These are phyloP conservation scores for Portevinia maculata DNA, from an alignment of 2,888 invertebrate species.

Conservation along the genomic window DNA sequence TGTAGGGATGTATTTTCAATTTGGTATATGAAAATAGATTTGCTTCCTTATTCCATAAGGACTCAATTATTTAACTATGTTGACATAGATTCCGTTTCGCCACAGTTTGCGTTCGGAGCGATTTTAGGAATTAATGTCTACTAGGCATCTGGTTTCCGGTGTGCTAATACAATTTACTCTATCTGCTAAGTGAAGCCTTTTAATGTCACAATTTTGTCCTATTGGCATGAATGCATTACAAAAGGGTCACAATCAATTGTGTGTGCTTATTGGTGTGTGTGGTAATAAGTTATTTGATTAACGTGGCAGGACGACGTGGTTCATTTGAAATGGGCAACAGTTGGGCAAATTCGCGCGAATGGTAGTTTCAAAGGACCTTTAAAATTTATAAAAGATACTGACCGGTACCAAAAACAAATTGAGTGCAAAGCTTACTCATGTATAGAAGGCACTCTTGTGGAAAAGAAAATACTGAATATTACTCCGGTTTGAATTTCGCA, in stretches of 20 bases:
- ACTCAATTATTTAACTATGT: slow-evolving; percentile 69
- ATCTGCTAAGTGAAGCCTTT: neutral
- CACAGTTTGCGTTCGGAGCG: slow-evolving; percentile 5
- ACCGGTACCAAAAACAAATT: too few relatives aligned
- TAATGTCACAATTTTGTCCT: neutral
- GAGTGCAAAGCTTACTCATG: too few relatives aligned
- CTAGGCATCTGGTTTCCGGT: slow-evolving; percentile 12
- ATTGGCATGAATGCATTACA: neutral
- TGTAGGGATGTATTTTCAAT: slow-evolving; percentile 48
- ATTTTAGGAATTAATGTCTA: slow-evolving; percentile 3
- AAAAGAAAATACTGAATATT: too few relatives aligned
- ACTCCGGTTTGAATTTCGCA: too few relatives aligned
- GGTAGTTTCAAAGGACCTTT: too few relatives aligned
- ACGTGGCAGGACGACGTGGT: too few relatives aligned
- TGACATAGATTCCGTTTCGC: slow-evolving; percentile 60
- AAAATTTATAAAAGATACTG: too few relatives aligned
- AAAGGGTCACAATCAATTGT: neutral
- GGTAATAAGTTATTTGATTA: neutral
- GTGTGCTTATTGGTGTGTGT: neutral
- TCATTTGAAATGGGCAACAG: too few relatives aligned
- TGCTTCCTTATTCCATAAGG: slow-evolving; percentile 56
- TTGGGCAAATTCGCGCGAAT: too few relatives aligned
- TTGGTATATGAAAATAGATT: slow-evolving; percentile 67
- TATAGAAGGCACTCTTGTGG: too few relatives aligned
- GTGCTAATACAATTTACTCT: slow-evolving; percentile 32